These are phyloP conservation scores for Toxotes chatareus DNA, from an alignment of 2,113 vertebrate species.

Conservation along the genomic window DNA sequence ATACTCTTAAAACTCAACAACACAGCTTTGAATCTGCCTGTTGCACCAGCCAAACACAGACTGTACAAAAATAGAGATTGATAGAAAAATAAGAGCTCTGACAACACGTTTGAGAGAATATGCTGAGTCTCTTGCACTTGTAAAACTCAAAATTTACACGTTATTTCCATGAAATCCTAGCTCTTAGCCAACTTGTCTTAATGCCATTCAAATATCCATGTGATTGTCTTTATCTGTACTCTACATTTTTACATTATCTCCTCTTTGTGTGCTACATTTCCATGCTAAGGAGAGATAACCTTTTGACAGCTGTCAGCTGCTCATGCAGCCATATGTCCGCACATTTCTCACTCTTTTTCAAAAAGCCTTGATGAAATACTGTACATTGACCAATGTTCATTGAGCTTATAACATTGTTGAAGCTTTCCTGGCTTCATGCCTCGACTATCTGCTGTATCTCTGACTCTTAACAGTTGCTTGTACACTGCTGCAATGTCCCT, in stretches of 20 bases:
- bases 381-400: neutral
- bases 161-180: neutral
- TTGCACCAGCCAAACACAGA: constrained; percentile 58
- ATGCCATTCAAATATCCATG: constrained; percentile 26
- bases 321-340: constrained; percentile 6
- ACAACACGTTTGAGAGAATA: constrained; percentile 53
- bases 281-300: neutral
- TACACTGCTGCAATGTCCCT: constrained; percentile 21
- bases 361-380: constrained; percentile 8
- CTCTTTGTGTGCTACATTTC: constrained; percentile 22
- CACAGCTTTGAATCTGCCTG: constrained; percentile 45
- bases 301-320: constrained; percentile 5
- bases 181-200: neutral
- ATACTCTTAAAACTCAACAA: constrained; percentile 27
- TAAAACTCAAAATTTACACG: constrained; percentile 25
- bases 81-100: constrained; percentile 79
- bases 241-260: neutral
- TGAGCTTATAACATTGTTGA: neutral
- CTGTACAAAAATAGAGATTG: constrained; percentile 80
- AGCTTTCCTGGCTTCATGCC: neutral
- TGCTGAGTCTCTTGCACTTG: constrained; percentile 45
- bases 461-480: constrained; percentile 1
- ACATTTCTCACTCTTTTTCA: neutral
- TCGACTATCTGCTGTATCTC: neutral
- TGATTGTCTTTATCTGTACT: constrained; percentile 18